phyloP scores from a whole-genome alignment of 2,888 invertebrate species.

The Halictus ligatus region DNA sequence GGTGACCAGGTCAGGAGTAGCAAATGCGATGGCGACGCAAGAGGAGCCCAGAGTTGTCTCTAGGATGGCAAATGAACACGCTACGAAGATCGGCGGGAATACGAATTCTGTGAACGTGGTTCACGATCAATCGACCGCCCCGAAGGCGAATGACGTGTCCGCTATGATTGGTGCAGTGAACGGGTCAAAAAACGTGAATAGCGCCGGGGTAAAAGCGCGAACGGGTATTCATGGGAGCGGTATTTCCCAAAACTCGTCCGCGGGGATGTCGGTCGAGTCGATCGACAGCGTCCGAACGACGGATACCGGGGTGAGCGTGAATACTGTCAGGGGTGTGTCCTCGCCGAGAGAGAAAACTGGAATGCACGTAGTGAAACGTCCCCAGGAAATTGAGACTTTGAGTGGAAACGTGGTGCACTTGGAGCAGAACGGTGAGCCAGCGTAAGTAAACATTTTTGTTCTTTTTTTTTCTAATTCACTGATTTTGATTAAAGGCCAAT shows the following conservation, averaged over 20 bases:
- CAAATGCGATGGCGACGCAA: constrained; percentile 14
- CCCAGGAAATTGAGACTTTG: constrained; percentile 82
- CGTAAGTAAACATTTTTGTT: constrained; percentile 70
- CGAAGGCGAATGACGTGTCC: constrained; percentile 47
- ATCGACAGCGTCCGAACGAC: constrained; percentile 78
- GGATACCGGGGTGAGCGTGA: constrained; percentile 82
- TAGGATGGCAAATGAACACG: constrained; percentile 12
- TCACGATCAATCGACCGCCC: constrained; percentile 4
- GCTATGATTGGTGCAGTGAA: constrained; percentile 55
- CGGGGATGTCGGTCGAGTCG: constrained; percentile 77
- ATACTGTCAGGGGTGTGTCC: constrained; percentile 81
- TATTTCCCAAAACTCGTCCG: constrained; percentile 75
- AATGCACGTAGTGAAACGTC: constrained; percentile 78
- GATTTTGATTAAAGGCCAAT: background rate
- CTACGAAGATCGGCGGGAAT: constrained; percentile 6
- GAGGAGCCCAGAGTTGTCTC: constrained; percentile 13
- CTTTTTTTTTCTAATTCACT: background rate
- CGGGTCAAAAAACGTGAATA: constrained; percentile 60
- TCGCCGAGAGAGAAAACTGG: constrained; percentile 81
- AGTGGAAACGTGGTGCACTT: constrained; percentile 80
- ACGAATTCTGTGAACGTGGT: background rate
- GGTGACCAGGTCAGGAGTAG: background rate
- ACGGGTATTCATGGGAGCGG: constrained; percentile 71
- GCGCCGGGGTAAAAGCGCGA: constrained; percentile 59
- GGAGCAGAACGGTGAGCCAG: constrained; percentile 78